Evolutionary conservation across 2,888 invertebrate genomes (phyloP), one percentile per base, ranked within the genome.

Genomic region (Lycaena phlaeas): DNA sequence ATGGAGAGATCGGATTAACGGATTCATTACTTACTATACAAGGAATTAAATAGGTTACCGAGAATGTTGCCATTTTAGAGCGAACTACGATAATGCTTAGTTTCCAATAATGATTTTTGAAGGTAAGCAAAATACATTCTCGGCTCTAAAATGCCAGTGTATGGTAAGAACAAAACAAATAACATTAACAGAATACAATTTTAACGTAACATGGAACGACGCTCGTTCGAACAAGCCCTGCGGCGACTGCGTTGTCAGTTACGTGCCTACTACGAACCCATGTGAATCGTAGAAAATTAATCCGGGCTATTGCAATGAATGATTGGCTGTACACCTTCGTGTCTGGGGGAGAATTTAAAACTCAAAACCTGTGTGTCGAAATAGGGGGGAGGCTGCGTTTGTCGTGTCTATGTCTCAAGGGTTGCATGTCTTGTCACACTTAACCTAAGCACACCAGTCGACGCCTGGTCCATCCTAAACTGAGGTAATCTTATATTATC

Each of bases 401-500:
- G 56, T 63, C 72, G 71, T 79, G 78, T 81, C 75, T 58, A 72
- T 82, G 79, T 78, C 71, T 68, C 51, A 49, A 67, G 64, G 64
- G 62, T 66, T 67, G 61, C 64, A 65, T 78, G 68, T 73, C 60
- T 58, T 69, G 56, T 56, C 56, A 67, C 62, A 67, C 70, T 69
- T 78, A 75, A 78, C 73, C 74, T 74, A 64, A 68, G 69, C 71
- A 75, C 70, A 79, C 79, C 81, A 82, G 82, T 81, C 82, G 81
- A 79, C 81, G 81, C 79, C 78, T 82, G 81, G 81, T 81, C 81
- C 76, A 77, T 79, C 82, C 76, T 82, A 76, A 81, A 77, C 79
- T 77, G 82, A 84, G 81, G 75, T 82, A 76, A 67, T 68, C 75
- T 79, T 77, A 75, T 69, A 67, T 71, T 77, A 78, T 74, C 63